These are phyloP conservation scores for Bactericera cockerelli DNA, from an alignment of 1,140 invertebrate genomes.

Conservation along the genomic window DNA sequence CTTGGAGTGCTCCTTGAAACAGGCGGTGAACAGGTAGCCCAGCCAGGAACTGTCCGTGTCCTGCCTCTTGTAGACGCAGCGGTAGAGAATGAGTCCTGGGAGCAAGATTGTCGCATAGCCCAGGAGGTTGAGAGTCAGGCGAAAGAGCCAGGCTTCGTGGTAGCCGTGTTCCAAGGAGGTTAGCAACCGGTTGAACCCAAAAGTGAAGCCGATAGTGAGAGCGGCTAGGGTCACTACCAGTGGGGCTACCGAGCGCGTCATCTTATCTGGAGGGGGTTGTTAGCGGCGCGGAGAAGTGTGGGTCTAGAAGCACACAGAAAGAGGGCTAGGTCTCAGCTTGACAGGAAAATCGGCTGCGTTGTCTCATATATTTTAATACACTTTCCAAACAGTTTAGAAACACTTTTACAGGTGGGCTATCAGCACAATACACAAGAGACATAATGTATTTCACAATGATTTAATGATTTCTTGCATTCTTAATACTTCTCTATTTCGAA, in stretches of 20 bases:
- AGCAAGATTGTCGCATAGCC: constrained; percentile 81
- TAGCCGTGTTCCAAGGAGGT: constrained; percentile 13
- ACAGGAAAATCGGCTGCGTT: too few species aligned
- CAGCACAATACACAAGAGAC: too few species aligned
- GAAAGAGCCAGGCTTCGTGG: constrained; percentile 54
- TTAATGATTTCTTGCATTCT: too few species aligned
- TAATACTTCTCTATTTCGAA: too few species aligned
- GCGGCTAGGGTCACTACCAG: neutral
- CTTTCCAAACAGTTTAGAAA: too few species aligned
- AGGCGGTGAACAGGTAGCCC: neutral
- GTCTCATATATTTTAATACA: too few species aligned
- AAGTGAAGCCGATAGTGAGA: neutral
- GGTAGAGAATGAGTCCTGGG: constrained; percentile 69
- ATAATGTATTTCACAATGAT: too few species aligned
- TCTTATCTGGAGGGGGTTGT: neutral
- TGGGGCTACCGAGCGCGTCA: neutral
- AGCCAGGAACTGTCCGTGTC: neutral
- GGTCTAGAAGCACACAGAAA: too few species aligned
- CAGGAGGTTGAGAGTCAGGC: constrained; percentile 59
- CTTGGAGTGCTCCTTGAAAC: constrained; percentile 9
- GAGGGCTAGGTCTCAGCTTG: too few species aligned
- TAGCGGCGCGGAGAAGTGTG: too few species aligned
- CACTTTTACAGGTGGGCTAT: too few species aligned
- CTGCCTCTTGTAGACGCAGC: constrained; percentile 44
- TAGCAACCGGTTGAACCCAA: neutral